These are phyloP conservation scores for Hydra vulgaris DNA, from an alignment of 30 jellyfish, hydroid and myxozoan species.

Conservation along the genomic window DNA sequence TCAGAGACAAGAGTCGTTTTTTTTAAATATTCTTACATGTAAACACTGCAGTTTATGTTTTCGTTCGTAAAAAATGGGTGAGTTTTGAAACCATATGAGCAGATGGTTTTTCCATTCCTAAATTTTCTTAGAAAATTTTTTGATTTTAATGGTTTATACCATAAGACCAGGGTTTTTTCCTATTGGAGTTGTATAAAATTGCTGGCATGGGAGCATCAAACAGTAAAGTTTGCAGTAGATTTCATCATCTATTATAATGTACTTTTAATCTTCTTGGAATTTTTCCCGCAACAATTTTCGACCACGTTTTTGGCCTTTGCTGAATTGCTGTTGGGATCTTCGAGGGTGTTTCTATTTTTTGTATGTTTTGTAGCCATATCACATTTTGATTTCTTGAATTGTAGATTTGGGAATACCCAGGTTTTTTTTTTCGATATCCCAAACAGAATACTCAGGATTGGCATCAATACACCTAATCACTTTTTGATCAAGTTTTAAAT, in stretches of 20 bases:
- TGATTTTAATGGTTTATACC: neutral
- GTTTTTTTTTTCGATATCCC: too few species aligned
- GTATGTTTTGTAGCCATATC: neutral
- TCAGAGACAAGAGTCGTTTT: neutral
- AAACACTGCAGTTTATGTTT: too few species aligned
- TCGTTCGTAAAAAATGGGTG: too few species aligned
- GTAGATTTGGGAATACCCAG: neutral
- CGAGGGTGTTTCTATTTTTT: neutral
- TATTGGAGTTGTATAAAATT: neutral
- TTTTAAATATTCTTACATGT: neutral
- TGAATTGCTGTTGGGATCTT: neutral
- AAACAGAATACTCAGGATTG: too few species aligned
- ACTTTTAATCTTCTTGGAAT: neutral
- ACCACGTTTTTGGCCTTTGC: neutral
- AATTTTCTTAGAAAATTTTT: too few species aligned
- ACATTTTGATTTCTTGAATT: neutral
- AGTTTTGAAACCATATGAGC: neutral
- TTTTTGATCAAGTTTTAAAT: too few species aligned
- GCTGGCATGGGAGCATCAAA: neutral
- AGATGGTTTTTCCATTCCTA: neutral
- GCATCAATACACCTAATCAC: too few species aligned
- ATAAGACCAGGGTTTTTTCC: neutral
- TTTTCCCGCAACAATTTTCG: neutral
- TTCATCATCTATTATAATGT: neutral
- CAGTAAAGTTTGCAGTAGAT: neutral